A percentile compares a stretch with the other conserved stretches of the same genome.
Conservation (phyloP, 1,140 invertebrate species). For the Cecropterus lyciades region DNA sequence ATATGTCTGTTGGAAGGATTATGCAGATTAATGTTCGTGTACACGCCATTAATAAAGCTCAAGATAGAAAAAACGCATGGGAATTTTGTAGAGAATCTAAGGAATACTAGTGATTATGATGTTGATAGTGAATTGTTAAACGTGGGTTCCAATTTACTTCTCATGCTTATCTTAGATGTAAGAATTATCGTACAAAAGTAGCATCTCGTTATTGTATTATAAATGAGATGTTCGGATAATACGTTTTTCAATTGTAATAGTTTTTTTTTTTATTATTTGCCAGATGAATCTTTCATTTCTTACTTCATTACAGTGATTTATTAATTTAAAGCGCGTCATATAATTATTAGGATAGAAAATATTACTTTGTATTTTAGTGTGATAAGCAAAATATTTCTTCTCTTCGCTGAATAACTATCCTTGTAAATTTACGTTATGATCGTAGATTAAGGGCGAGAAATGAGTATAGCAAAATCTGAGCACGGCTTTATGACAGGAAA, state of each 20-base stretch:
- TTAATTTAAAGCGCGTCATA: too few relatives aligned
- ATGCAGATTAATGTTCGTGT: conserved; percentile 43
- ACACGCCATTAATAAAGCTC: conserved; percentile 37
- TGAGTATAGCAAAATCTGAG: neutral
- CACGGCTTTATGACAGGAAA: conserved; percentile 14
- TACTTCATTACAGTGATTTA: too few relatives aligned
- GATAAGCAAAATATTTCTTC: too few relatives aligned
- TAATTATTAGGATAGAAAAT: too few relatives aligned
- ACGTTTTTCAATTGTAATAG: too few relatives aligned
- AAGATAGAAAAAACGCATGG: conserved; percentile 23
- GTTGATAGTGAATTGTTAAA: neutral
- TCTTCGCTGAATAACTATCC: too few relatives aligned
- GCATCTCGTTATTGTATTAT: too few relatives aligned
- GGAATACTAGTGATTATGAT: neutral
- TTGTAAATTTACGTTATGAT: neutral
- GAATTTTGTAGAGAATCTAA: conserved; percentile 7
- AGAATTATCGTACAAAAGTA: neutral
- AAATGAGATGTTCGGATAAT: too few relatives aligned
- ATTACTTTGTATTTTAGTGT: too few relatives aligned
- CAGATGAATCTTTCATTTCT: too few relatives aligned
- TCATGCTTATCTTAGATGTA: conserved; percentile 2
- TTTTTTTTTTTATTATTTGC: too few relatives aligned
- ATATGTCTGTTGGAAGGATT: conserved; percentile 49
- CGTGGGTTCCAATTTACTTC: neutral
- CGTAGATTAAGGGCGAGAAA: conserved; percentile 7